phyloP scores from a whole-genome alignment of 2,113 vertebrate species.

The Hyperopisus bebe region DNA sequence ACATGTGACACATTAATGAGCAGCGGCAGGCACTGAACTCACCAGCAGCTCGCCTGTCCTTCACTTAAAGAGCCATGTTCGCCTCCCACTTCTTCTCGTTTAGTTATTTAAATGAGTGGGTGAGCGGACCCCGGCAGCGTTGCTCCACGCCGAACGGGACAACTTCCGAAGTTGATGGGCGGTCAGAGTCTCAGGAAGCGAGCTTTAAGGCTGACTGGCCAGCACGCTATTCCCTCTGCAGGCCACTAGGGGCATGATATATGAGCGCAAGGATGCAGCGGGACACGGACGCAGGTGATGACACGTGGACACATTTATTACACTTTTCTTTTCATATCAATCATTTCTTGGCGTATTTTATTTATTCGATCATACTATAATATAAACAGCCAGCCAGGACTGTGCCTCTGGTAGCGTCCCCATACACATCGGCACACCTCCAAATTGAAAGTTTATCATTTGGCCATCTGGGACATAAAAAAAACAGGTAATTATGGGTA shows the following conservation, averaged over 20 bases:
- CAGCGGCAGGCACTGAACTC: not conserved
- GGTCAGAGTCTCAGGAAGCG: not conserved
- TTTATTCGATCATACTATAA: not conserved
- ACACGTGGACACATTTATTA: not conserved
- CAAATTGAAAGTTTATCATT: not conserved
- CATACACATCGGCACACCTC: not conserved
- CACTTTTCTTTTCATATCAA: not conserved
- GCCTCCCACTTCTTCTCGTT: not conserved
- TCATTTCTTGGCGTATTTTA: not conserved
- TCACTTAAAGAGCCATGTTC: not conserved
- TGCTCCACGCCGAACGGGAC: not conserved
- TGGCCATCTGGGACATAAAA: not conserved
- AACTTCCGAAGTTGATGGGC: not conserved
- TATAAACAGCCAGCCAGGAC: not conserved
- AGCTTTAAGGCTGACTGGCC: not conserved
- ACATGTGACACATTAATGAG: not conserved
- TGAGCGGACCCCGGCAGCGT: not conserved
- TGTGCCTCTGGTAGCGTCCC: not conserved
- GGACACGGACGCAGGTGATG: not conserved
- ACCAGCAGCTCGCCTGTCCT: not conserved
- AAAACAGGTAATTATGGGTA: not conserved
- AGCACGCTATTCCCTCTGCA: not conserved
- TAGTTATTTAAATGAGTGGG: not conserved
- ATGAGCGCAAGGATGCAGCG: not conserved
- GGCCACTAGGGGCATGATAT: not conserved